Evolutionary conservation across 1,140 invertebrate species (phyloP).

Genomic region (Cydia strobilella): DNA sequence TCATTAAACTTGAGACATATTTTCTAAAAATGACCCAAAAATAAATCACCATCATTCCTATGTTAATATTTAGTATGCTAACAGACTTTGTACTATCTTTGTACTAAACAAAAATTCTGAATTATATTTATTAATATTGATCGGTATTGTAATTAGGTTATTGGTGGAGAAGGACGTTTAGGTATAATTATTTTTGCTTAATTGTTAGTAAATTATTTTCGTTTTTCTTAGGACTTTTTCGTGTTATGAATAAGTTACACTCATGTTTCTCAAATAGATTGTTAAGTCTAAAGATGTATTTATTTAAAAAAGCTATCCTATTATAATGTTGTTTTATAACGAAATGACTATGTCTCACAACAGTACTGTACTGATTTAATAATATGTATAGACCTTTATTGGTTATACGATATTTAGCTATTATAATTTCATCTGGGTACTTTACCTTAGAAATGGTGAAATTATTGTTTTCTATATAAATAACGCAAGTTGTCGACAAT

Average conservation of each 20-base stretch:
- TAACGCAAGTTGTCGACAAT: not conserved
- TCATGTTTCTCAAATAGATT: conserved; percentile 30
- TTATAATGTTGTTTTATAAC: not conserved
- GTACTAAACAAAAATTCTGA: not conserved
- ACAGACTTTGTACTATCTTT: not conserved
- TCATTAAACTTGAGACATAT: not conserved
- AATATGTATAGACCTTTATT: not conserved
- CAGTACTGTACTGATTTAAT: not conserved
- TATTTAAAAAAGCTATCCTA: not conserved
- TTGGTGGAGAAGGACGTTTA: not conserved
- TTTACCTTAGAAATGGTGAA: conserved; percentile 12
- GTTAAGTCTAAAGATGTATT: conserved; percentile 12
- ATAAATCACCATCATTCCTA: not conserved
- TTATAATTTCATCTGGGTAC: not conserved
- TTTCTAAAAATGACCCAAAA: not conserved
- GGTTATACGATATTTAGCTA: not conserved
- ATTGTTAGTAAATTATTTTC: conserved; percentile 16
- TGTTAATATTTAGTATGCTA: conserved; percentile 13
- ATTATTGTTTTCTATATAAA: conserved; percentile 32
- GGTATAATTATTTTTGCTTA: not conserved
- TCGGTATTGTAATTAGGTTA: conserved; percentile 21
- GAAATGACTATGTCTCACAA: conserved; percentile 5
- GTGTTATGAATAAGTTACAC: conserved; percentile 13
- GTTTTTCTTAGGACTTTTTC: conserved; percentile 28
- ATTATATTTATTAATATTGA: not conserved